These are phyloP conservation scores for Ondatra zibethicus DNA, from an alignment of 2,113 vertebrate species.

Conservation along the genomic window DNA sequence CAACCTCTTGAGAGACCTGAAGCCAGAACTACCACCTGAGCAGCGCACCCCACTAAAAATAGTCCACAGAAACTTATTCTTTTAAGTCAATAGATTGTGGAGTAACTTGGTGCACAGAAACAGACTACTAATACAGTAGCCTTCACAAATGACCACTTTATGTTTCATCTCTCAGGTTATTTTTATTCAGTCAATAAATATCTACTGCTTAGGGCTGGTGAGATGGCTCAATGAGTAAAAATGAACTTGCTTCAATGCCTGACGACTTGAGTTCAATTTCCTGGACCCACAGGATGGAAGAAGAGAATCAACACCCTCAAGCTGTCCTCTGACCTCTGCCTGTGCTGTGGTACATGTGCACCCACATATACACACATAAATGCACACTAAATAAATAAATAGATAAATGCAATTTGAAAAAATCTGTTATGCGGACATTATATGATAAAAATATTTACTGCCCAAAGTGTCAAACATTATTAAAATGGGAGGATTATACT, in stretches of 20 bases:
- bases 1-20: not conserved
- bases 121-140: not conserved
- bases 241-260: not conserved
- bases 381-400: not conserved
- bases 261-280: not conserved
- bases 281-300: not conserved
- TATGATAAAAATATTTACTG: not conserved
- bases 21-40: not conserved
- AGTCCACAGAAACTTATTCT: not conserved
- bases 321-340: not conserved
- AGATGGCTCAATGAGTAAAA: not conserved
- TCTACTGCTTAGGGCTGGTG: not conserved
- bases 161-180: slow-evolving; percentile 13
- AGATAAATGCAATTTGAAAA: not conserved
- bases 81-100: slow-evolving; percentile 23
- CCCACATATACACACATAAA: not conserved
- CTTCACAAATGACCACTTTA: not conserved
- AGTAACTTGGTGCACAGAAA: not conserved
- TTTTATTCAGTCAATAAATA: slow-evolving; percentile 32
- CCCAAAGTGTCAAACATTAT: not conserved
- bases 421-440: not conserved
- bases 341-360: no score
- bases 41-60: not conserved
- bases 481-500: not conserved
- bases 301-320: not conserved